phyloP scores from a whole-genome alignment of 1,140 invertebrate genomes.

The Condylostylus longicornis region DNA sequence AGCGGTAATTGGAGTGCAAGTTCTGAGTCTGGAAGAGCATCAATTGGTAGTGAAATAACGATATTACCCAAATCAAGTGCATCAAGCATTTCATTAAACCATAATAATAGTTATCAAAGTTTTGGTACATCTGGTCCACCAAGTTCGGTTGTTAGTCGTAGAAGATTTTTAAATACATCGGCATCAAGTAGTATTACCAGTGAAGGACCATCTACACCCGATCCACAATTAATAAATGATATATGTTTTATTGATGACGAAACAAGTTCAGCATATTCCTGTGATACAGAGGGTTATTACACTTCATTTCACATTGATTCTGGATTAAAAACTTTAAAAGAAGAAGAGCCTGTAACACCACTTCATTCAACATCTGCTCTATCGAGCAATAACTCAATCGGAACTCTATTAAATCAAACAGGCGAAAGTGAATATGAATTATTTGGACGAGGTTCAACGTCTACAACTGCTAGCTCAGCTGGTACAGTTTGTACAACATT shows the following conservation, averaged over 20 bases:
- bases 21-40: constrained; percentile 72
- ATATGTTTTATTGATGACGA: constrained; percentile 65
- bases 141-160: constrained; percentile 49
- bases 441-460: constrained; percentile 74
- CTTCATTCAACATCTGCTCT: constrained; percentile 45
- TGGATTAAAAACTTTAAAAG: constrained; percentile 70
- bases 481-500: constrained; percentile 74
- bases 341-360: constrained; percentile 56
- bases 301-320: constrained; percentile 94
- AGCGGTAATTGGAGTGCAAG: constrained; percentile 89
- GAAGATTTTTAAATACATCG: constrained; percentile 52
- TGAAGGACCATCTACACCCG: constrained; percentile 70
- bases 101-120: constrained; percentile 41
- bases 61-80: constrained; percentile 54
- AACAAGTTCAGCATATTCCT: constrained; percentile 84
- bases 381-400: constrained; percentile 37
- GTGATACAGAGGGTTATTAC: constrained; percentile 93
- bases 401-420: constrained; percentile 39
- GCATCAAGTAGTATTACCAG: constrained; percentile 69
- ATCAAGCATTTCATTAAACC: constrained; percentile 49
- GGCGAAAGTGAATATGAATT: constrained; percentile 78
- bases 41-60: constrained; percentile 65
- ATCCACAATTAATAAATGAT: constrained; percentile 54
- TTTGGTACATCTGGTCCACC: too few species aligned
- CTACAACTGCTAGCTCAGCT: constrained; percentile 76